phyloP scores from a whole-genome alignment of 2,113 vertebrate species.

The Urocynchramus pylzowi region DNA sequence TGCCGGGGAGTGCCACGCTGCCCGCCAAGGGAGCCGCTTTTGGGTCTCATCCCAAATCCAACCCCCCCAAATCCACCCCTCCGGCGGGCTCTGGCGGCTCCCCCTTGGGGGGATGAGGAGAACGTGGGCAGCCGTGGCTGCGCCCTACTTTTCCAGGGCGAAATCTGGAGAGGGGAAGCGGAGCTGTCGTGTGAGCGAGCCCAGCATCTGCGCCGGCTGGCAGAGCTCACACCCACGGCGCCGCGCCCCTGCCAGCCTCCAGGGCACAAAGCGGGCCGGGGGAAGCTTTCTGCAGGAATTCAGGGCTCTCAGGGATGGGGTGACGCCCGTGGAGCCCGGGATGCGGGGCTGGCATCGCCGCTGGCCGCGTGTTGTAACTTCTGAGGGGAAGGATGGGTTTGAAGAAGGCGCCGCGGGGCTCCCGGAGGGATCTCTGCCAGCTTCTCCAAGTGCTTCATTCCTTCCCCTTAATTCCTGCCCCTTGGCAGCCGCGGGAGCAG shows the following conservation, averaged over 20 bases:
- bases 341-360: background rate
- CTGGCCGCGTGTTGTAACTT: background rate
- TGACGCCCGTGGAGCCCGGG: accelerated
- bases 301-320: accelerated
- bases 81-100: background rate
- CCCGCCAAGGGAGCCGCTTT: accelerated
- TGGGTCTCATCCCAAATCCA: background rate
- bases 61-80: background rate
- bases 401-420: background rate
- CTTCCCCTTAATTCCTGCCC: conserved; percentile 5
- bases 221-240: conserved; percentile 5
- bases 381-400: background rate
- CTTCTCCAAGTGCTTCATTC: background rate
- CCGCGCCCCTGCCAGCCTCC: background rate
- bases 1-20: accelerated
- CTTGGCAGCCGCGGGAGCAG: background rate
- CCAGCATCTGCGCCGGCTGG: conserved; percentile 2
- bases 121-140: background rate
- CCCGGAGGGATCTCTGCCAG: background rate
- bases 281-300: background rate
- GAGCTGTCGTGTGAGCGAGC: conserved; percentile 1
- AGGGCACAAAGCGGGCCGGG: accelerated
- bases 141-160: background rate
- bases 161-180: background rate
- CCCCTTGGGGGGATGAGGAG: background rate